A percentile compares a stretch with the other conserved stretches of the same genome.
Conservation (phyloP, 2,888 invertebrate genomes). For the Nineta flava region DNA sequence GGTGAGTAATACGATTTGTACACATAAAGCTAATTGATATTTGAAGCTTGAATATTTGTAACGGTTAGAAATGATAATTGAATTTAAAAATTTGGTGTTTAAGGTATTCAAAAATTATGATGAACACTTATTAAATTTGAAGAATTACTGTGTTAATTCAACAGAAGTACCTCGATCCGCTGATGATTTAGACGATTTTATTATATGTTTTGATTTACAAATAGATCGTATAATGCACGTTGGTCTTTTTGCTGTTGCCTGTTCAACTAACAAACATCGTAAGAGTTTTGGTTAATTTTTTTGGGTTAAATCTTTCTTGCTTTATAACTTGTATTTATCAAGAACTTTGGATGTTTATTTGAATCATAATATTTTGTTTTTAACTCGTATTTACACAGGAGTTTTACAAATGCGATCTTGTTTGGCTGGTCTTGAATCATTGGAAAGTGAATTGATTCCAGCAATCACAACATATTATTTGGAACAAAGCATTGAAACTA, state of each 20-base stretch:
- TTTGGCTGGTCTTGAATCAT: conserved; percentile 47
- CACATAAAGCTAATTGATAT: not conserved
- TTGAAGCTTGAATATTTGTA: too few species aligned
- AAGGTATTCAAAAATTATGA: conserved; percentile 21
- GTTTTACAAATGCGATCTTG: conserved; percentile 43
- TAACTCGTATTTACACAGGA: conserved; percentile 31
- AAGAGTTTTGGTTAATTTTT: too few species aligned
- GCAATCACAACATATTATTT: conserved; percentile 31
- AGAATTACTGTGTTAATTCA: conserved; percentile 16
- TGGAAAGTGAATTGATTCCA: conserved; percentile 50
- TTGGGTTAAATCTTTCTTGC: too few species aligned
- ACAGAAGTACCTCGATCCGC: conserved; percentile 17
- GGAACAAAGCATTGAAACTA: conserved; percentile 32
- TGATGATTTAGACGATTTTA: conserved; percentile 31
- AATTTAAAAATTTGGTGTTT: conserved; percentile 3
- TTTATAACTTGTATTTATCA: not conserved
- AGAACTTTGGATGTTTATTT: not conserved
- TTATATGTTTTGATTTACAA: conserved; percentile 47
- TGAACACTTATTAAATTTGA: conserved; percentile 18
- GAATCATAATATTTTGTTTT: conserved; percentile 5
- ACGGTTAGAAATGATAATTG: too few species aligned
- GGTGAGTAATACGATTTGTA: conserved; percentile 24
- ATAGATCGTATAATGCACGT: conserved; percentile 52
- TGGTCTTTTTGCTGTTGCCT: conserved; percentile 52
- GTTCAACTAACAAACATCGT: conserved; percentile 31